phyloP scores from a whole-genome alignment of 2,113 vertebrate species.

The Okapia johnstoni region DNA sequence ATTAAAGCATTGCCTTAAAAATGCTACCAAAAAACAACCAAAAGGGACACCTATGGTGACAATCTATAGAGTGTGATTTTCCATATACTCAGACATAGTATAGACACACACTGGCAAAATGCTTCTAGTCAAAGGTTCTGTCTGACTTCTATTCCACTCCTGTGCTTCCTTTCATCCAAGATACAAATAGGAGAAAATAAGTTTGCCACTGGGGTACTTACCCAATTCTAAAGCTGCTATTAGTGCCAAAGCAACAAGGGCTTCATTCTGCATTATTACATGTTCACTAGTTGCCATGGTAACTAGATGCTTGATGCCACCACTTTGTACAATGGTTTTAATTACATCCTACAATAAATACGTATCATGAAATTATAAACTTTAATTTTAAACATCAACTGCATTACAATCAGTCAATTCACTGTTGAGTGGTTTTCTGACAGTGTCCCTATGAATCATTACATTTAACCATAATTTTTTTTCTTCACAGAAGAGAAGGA shows the following conservation, averaged over 20 bases:
- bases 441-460: constrained; percentile 35
- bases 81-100: background rate
- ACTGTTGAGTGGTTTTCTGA: constrained; percentile 37
- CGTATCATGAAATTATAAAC: constrained; percentile 54
- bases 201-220: constrained; percentile 79
- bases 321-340: constrained; percentile 92
- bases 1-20: background rate
- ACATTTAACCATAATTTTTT: constrained; percentile 34
- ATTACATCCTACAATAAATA: constrained; percentile 91
- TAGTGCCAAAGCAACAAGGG: constrained; percentile 95
- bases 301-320: constrained; percentile 95
- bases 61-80: background rate
- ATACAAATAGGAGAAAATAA: constrained; percentile 33
- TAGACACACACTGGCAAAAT: background rate
- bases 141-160: background rate
- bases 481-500: background rate
- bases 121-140: background rate
- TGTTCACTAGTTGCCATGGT: constrained; percentile 99
- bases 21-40: background rate
- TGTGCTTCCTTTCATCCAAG: background rate
- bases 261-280: constrained; percentile 99
- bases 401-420: constrained; percentile 40
- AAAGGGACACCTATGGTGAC: background rate
- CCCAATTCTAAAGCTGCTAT: constrained; percentile 95
- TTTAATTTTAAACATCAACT: constrained; percentile 13